Evolutionary conservation across 2,797 vertebrate genomes (phyloP), one percentile per base, ranked within the genome.

Genomic region (Dicrostonyx torquatus): DNA sequence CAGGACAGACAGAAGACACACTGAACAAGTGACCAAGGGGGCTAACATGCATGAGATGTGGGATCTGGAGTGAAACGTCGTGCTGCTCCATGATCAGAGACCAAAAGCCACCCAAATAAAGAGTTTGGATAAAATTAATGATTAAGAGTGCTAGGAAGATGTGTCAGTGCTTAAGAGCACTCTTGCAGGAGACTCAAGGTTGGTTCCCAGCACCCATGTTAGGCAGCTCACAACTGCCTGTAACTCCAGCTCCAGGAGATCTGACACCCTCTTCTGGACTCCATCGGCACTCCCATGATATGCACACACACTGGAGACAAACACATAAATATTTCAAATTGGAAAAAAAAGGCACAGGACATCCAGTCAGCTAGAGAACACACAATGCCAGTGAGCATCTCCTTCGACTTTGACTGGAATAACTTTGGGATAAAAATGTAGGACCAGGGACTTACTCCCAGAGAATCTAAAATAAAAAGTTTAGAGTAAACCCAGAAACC

Each of bases 71-170:
- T 37, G 29, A 73, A 80, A 34, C 8, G 3, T n/a, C 26, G 6
- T 29, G 31, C 58, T 88, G 82, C 31, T 64, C 64, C 82, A 55
- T 29, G 9, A 5, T 55, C 22, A 22, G 40, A 94, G 29, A 76
- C 6, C 60, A 87, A 90, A 93, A 89, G 37, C 8, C 45, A 95
- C n/a, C 29, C 89, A 94, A 79, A 53, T 48, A 64, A 87, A n/a
- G 64, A 64, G 89, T 75, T 91, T 26, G 91, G 83, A 80, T 92
- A 97, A 94, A 93, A 66, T n/a, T 89, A 58, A 80, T 89, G 84
- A 70, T 58, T 4, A 45, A 66, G 31, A 43, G 43, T 13, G 31
- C 60, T 66, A 31, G 43, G 20, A 60, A 66, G 62, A n/a, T 66
- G 62, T 66, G 22, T n/a, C 82, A n/a, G 20, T 66, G 82, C 26